phyloP scores from a whole-genome alignment of 2,113 vertebrate species.

The Megaleporinus macrocephalus region DNA sequence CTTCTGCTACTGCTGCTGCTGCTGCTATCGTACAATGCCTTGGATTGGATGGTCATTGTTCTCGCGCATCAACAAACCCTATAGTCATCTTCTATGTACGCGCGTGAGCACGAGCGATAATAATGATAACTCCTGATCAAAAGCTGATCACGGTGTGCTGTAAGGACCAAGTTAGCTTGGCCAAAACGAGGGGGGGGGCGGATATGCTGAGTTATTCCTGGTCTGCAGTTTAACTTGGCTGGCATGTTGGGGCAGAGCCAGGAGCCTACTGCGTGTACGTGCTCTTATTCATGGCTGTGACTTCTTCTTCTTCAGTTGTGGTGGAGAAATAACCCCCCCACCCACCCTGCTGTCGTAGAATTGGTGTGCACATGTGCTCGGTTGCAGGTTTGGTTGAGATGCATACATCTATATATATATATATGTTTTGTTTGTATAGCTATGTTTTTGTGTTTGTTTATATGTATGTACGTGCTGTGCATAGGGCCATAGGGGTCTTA shows the following conservation, averaged over 20 bases:
- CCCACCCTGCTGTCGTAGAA: not conserved
- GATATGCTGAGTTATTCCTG: constrained; percentile 3
- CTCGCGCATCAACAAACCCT: not conserved
- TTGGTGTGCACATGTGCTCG: not conserved
- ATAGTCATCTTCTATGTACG: not conserved
- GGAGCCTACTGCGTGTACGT: not conserved
- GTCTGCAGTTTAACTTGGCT: not conserved
- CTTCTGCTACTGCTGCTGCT: no score
- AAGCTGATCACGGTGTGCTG: not conserved
- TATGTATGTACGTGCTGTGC: no score
- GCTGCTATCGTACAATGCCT: no score
- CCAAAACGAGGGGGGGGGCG: no score
- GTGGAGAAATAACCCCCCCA: not conserved
- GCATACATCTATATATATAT: no score
- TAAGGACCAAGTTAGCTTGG: not conserved
- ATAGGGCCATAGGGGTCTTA: no score
- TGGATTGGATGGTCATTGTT: not conserved
- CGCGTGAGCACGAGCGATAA: not conserved
- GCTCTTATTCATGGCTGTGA: not conserved
- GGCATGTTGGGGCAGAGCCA: constrained; percentile 5
- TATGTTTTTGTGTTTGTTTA: no score
- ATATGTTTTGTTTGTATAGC: no score
- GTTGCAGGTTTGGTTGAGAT: no score
- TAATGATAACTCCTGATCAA: not conserved
- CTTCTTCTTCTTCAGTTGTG: not conserved